phyloP scores from a whole-genome alignment of 2,113 vertebrate species.

The Cavia aperea region DNA sequence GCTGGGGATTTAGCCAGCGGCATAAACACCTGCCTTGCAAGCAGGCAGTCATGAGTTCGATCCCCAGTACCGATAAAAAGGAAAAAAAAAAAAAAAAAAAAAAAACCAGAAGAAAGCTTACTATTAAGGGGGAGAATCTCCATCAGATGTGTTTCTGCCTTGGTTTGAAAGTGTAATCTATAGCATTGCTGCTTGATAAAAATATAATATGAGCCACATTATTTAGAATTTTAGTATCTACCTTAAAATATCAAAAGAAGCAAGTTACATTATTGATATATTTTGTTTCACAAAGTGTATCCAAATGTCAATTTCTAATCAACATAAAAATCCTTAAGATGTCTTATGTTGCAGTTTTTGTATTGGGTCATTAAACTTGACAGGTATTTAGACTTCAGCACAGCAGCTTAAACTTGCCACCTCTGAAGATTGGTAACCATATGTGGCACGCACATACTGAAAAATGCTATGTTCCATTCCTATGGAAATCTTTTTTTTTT shows the following conservation, averaged over 20 bases:
- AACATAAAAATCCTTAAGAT: not conserved
- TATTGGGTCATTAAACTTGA: not conserved
- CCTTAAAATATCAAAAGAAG: not conserved
- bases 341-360: not conserved
- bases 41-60: too few relatives aligned
- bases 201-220: not conserved
- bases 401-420: not conserved
- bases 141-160: not conserved
- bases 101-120: not conserved
- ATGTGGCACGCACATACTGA: fast-evolving
- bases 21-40: too few relatives aligned
- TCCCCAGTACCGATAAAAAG: too few relatives aligned
- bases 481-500: not conserved
- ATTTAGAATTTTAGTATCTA: not conserved
- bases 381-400: not conserved
- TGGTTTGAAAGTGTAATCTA: not conserved
- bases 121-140: not conserved
- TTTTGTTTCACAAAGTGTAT: not conserved
- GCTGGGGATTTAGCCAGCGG: too few relatives aligned
- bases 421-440: not conserved
- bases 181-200: not conserved
- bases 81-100: too few relatives aligned
- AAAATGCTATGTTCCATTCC: not conserved
- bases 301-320: not conserved
- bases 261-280: not conserved